Conservation (phyloP, 2,888 invertebrate genomes). For the Temnothorax ravouxi region DNA sequence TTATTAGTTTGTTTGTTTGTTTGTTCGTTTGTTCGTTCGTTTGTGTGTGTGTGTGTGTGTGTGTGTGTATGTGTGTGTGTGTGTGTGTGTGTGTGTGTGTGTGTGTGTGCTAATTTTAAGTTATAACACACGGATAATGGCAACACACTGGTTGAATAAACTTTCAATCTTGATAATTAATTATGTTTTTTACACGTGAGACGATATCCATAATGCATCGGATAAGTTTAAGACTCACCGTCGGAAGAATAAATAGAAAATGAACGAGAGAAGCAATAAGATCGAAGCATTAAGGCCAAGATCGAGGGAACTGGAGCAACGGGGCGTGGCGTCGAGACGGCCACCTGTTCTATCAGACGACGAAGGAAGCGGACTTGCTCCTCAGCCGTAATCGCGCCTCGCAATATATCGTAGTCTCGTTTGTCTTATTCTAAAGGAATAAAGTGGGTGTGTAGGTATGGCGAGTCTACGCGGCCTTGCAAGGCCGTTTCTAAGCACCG, state of each 20-base stretch:
- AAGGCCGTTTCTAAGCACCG: constrained; percentile 70
- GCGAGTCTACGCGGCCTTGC: constrained; percentile 75
- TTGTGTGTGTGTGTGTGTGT: no score
- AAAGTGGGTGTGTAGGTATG: constrained; percentile 66
- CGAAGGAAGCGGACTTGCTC: constrained; percentile 55
- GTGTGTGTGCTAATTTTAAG: background rate
- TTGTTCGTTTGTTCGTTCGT: no score
- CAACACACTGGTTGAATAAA: background rate
- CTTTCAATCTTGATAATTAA: constrained; percentile 30
- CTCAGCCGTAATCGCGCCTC: constrained; percentile 59
- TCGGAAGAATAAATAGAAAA: constrained; percentile 21
- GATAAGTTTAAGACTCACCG: background rate
- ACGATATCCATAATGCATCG: background rate
- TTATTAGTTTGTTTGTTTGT: no score
- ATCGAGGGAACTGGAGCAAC: constrained; percentile 75
- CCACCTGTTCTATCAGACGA: constrained; percentile 60
- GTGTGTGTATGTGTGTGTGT: no score
- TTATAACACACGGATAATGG: background rate
- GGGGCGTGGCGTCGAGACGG: constrained; percentile 69
- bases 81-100: no score
- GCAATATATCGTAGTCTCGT: constrained; percentile 49
- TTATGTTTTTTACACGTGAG: background rate
- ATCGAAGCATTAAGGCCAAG: constrained; percentile 46
- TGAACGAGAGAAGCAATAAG: constrained; percentile 39
- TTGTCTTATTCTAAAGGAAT: constrained; percentile 67